These are phyloP conservation scores for Otocyon megalotis DNA, from an alignment of 2,113 vertebrate species.

Conservation along the genomic window DNA sequence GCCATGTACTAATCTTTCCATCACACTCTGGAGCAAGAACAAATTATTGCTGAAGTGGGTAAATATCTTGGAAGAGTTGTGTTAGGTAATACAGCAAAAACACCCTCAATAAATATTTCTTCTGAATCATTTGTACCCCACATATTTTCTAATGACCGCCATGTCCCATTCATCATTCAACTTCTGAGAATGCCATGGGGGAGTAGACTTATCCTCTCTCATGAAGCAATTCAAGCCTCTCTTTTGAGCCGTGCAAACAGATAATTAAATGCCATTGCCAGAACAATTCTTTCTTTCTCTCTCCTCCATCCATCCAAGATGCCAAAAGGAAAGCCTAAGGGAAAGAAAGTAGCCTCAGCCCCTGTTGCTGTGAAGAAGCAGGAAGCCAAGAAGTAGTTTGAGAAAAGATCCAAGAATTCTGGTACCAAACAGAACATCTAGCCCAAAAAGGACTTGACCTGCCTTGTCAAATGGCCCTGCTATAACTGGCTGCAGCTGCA, in stretches of 20 bases:
- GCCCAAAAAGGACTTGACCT: background rate
- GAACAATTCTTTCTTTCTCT: background rate
- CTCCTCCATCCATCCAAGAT: background rate
- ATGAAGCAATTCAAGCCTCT: no score
- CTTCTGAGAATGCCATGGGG: background rate
- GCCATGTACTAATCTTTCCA: background rate
- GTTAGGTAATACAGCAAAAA: background rate
- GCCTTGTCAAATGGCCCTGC: background rate
- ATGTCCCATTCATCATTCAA: background rate
- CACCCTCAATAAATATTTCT: background rate
- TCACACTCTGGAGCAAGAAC: background rate
- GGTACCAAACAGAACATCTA: background rate
- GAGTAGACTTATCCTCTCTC: background rate
- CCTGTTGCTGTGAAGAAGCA: background rate
- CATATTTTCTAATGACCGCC: background rate
- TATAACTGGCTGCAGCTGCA: background rate
- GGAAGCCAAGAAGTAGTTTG: background rate
- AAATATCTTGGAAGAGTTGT: conserved; percentile 10
- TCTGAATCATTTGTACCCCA: background rate
- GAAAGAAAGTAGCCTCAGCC: background rate
- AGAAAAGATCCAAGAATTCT: background rate
- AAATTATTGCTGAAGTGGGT: background rate
- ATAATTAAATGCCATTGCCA: background rate
- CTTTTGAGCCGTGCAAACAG: background rate
- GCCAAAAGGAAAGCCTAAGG: background rate